Base-by-base conservation (phyloP, 1,140 invertebrate genomes). In the Riptortus pedestris region DNA sequence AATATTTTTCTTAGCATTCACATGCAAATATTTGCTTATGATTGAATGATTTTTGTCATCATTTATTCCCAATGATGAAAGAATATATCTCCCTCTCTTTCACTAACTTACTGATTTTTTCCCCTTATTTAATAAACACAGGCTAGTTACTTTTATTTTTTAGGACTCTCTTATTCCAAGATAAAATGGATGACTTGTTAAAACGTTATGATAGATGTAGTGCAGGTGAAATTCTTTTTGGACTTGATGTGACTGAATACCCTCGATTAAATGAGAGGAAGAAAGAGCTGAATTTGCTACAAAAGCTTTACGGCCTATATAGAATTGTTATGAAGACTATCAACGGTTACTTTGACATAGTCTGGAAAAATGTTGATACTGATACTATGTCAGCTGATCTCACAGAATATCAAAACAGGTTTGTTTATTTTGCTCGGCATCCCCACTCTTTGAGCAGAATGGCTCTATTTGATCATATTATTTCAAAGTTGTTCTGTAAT, bases 301-400 rank as follows among this genome's bases (percentile, higher is more conserved):
- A 89, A 74, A 91, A 91, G 72, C 74, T 94, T 61, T 95, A 86
- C 66, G 73, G 76, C 0, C 75, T 95, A 22, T 95, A 93, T 76
- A 72, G 85, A 24, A 75, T 84, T 70, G 91, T 95, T 2, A 85
- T 90, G 75, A 84, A 86, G 65, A 84, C 85, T 5, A 87, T 95
- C 14, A 85, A 91, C 70, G 85, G 86, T 0, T 93, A 93, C 71
- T 91, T 83, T 70, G 87, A 91, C 70, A 85, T 91, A 58, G 79
- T 83, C 0, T 95, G 91, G 91, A 74, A 78, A 5, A 86, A 90
- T 63, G 83, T 94, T 64, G 85, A 93, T 72, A 90, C 89, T 67
- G 88, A 91, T 68, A 79, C 80, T 59, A 93, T 94, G 60, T 86
- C 85, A 60, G 74, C 79, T 7, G 89, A 93, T 73, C 74, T 94